Conservation (phyloP, 2,797 vertebrate species). For the Iguana delicatissima region DNA sequence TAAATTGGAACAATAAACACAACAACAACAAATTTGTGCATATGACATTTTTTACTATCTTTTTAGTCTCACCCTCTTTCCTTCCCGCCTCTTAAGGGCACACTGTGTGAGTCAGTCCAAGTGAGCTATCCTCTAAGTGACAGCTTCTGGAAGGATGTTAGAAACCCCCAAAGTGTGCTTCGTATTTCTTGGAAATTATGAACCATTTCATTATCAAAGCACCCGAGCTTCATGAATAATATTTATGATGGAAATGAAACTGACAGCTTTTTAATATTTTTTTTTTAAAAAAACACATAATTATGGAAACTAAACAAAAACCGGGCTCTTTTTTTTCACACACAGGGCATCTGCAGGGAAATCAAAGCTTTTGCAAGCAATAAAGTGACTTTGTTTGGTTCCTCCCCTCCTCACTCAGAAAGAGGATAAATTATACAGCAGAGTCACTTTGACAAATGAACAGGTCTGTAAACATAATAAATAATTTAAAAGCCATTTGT, state of each 20-base stretch:
- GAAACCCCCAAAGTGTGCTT: conserved; percentile 58
- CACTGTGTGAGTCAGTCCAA: conserved; percentile 34
- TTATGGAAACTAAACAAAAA: conserved; percentile 58
- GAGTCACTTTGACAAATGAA: conserved; percentile 72
- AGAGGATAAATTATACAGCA: conserved; percentile 66
- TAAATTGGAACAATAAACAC: no score
- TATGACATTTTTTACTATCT: conserved; percentile 51
- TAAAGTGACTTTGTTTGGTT: conserved; percentile 67
- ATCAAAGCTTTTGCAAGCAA: conserved; percentile 68
- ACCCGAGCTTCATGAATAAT: conserved; percentile 73
- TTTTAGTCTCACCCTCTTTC: conserved; percentile 50
- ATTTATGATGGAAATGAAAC: conserved; percentile 65
- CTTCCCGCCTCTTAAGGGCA: conserved; percentile 54
- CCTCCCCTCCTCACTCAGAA: conserved; percentile 65
- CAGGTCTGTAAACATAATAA: conserved; percentile 72
- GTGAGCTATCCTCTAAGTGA: conserved; percentile 57
- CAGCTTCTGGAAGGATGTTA: conserved; percentile 65
- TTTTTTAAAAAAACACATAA: conserved; percentile 52
- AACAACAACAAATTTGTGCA: conserved; percentile 24
- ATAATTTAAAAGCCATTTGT: conserved; percentile 59
- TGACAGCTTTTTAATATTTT: conserved; percentile 60
- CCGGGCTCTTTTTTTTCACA: conserved; percentile 62
- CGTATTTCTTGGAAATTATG: conserved; percentile 73
- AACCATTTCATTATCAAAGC: conserved; percentile 68
- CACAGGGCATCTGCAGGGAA: conserved; percentile 68